Base-by-base conservation (phyloP, 2,888 invertebrate species). In the Dinocampus coccinellae region DNA sequence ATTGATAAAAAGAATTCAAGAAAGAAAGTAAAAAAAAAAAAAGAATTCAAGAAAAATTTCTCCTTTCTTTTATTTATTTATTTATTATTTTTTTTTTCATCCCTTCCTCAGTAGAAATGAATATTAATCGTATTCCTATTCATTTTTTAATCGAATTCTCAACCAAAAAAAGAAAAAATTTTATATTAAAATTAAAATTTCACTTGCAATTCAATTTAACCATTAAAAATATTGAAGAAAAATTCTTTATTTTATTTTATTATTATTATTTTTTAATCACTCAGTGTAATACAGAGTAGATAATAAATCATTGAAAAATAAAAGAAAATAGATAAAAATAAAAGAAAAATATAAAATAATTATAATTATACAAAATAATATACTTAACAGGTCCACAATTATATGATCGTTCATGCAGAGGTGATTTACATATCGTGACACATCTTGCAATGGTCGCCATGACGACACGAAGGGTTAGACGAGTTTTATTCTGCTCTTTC, bases 381-480 rank as follows among this genome's bases (percentile, higher is more conserved):
- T 9, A 1, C 52, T 33, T 58, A 10, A n/a, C n/a, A 52, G 4
- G 47, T 47, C 16, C 47, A 47, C 47, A 70, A 70, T 70, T 64
- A 57, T 47, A 42, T 42, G 47, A 36, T 58, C 64, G 57, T 36
- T 70, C 58, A 22, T 55, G 22, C 39, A 39, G 22, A n/a, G 20
- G 20, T 33, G 55, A 67, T 71, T 71, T 67, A 55, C 66, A 71
- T 71, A 71, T 71, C 62, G 57, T 71, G 67, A 67, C 66, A 67
- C 67, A 71, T 66, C 67, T 67, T 42, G 67, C 61, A 47, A 58
- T 67, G 62, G 71, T 71, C 34, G 66, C 42, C 67, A 71, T 71
- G 71, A 61, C 33, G 39, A 71, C 71, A 39, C 71, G 71, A 71
- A 71, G 71, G 71, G 71, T 67, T 71, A 61, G 55, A 29, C 20